Evolutionary conservation across 1,140 invertebrate genomes (phyloP), one percentile per base, ranked within the genome.

Genomic region (Rhyacophila brunnea): DNA sequence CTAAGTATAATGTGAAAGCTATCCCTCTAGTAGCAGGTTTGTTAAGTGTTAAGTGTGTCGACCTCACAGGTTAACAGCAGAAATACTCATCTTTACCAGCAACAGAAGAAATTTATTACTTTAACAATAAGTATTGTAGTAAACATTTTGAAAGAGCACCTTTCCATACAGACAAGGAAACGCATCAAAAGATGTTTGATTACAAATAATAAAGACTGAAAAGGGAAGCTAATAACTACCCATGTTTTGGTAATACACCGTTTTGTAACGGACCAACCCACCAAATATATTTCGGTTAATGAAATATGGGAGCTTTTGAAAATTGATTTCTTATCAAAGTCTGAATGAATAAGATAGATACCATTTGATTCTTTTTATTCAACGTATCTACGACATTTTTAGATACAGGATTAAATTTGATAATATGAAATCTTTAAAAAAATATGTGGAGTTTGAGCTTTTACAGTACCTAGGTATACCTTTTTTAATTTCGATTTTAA

Each of bases 151-250:
- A n/a, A 23, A 44, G 46, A 32, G 19, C 55, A 58, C 36, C 55
- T 54, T 62, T 63, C 54, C 55, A 45, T 42, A 32, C 46, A 20
- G 32, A 48, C 47, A 40, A 56, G 51, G 49, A 20, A 13, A 14
- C 38, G 13, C n/a, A 43, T 56, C 36, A 64, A 64, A 64, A 64
- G 56, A 36, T 59, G 49, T 62, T 64, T 64, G 57, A 64, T 64
- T 50, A 46, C 46, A 19, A 44, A 51, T 49, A 46, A 10, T 13
- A 15, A 48, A 56, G 34, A 47, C 42, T 43, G 54, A 13, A 38
- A 38, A 46, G 7, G 42, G 54, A 45, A 57, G 43, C 52, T 36
- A 42, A 36, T 54, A 51, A 52, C 43, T 40, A 44, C 45, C 36
- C 20, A 28, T 48, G 60, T 62, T 55, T 53, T 48, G 50, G 60